A percentile compares a stretch with the other conserved stretches of the same genome.
These are phyloP conservation scores for Lycorma delicatula DNA, from an alignment of 1,140 invertebrate genomes.

Conservation along the genomic window DNA sequence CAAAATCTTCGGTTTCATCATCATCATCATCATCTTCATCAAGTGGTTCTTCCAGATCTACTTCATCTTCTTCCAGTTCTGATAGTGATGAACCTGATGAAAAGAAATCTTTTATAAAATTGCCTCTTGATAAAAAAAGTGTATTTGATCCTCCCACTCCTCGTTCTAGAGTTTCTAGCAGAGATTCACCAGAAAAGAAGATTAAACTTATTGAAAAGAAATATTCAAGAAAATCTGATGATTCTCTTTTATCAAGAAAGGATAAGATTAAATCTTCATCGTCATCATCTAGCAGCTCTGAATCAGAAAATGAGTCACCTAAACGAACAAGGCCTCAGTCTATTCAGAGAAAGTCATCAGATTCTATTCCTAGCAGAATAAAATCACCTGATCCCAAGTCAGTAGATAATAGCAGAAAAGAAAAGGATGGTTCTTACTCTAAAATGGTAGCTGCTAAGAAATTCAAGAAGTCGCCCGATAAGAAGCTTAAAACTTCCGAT, in stretches of 20 bases:
- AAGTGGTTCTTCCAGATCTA: constrained; percentile 41
- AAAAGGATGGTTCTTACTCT: constrained; percentile 32
- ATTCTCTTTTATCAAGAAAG: constrained; percentile 53
- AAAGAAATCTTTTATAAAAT: constrained; percentile 36
- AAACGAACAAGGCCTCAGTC: constrained; percentile 13
- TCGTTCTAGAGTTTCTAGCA: constrained; percentile 7
- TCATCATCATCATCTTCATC: constrained; percentile 38
- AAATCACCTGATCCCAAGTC: constrained; percentile 6
- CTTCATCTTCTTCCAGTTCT: constrained; percentile 41
- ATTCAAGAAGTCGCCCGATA: constrained; percentile 61
- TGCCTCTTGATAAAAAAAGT: constrained; percentile 25
- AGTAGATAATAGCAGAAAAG: constrained; percentile 5
- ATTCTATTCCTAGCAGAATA: constrained; percentile 41
- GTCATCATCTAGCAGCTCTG: constrained; percentile 29
- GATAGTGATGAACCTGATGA: constrained; percentile 43
- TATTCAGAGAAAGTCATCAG: constrained; percentile 23
- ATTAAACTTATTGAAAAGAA: constrained; percentile 21
- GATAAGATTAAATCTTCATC: constrained; percentile 35
- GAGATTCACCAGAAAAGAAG: constrained; percentile 21
- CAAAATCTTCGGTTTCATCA: constrained; percentile 34
- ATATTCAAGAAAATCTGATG: constrained; percentile 29
- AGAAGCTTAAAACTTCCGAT: constrained; percentile 81
- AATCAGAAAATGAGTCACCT: constrained; percentile 25
- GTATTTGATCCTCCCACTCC: constrained; percentile 21
- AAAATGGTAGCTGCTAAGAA: constrained; percentile 42